A percentile compares a stretch with the other conserved stretches of the same genome.
These are phyloP conservation scores for Standfussiana lucernea DNA, from an alignment of 2,888 invertebrate genomes.

Conservation along the genomic window DNA sequence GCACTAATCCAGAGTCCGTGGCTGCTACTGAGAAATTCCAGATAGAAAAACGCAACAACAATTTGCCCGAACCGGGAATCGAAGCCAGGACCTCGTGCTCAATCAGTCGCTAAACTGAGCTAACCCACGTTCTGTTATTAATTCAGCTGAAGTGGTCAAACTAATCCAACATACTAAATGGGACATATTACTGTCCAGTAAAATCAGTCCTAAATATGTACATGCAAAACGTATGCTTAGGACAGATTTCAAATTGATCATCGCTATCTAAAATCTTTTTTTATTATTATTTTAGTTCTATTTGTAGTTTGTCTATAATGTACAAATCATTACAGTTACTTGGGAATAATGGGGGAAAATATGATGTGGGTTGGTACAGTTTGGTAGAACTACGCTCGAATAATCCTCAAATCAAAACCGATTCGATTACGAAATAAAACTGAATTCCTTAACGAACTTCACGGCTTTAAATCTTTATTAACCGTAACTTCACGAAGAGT, in stretches of 20 bases:
- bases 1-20: too few species aligned
- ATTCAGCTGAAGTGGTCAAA: background rate
- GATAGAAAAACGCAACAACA: too few species aligned
- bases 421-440: conserved; percentile 33
- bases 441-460: conserved; percentile 26
- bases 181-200: background rate
- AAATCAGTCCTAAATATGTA: too few species aligned
- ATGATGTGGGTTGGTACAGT: background rate
- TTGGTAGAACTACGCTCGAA: background rate
- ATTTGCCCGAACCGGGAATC: too few species aligned
- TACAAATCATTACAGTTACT: background rate
- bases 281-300: too few species aligned
- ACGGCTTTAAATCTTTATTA: conserved; percentile 22
- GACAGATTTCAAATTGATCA: background rate
- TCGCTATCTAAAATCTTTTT: background rate
- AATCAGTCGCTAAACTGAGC: background rate
- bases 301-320: too few species aligned
- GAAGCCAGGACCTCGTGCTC: too few species aligned
- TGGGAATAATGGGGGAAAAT: background rate
- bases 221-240: background rate
- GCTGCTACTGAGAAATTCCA: too few species aligned
- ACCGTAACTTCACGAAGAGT: conserved; percentile 43
- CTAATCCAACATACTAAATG: background rate
- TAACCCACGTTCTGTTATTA: background rate
- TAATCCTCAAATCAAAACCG: background rate